Evolutionary conservation across 53 echinoderm and acorn worm species (phyloP).

Genomic region (Astropecten irregularis): DNA sequence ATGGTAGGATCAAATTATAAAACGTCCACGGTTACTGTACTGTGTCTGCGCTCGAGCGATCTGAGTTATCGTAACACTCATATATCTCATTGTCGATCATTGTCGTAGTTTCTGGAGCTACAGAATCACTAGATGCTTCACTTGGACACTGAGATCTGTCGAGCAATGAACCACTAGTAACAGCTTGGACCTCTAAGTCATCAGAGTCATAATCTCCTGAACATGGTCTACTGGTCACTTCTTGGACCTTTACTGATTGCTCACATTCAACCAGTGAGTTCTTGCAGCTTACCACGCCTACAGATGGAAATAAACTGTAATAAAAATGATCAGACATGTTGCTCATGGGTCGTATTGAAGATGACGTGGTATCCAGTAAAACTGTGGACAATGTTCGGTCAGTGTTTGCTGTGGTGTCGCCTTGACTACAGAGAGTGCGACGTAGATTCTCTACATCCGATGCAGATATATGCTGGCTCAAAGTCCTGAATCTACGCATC

Average conservation of each 20-base stretch:
- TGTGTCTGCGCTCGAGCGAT: neutral
- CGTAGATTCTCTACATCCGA: conserved; percentile 80
- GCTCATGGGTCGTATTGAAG: conserved; percentile 76
- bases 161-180: conserved; percentile 26
- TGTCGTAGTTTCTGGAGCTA: conserved; percentile 51
- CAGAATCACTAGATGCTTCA: conserved; percentile 11
- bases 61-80: conserved; percentile 62
- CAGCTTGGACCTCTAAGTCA: conserved; percentile 38
- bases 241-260: neutral
- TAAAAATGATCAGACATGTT: conserved; percentile 87
- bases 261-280: conserved; percentile 33
- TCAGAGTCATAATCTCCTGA: conserved; percentile 25
- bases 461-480: conserved; percentile 77
- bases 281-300: conserved; percentile 22
- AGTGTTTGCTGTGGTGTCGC: conserved; percentile 32
- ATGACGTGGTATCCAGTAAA: conserved; percentile 65
- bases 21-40: neutral
- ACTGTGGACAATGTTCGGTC: conserved; percentile 82
- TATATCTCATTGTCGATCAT: conserved; percentile 97
- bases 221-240: neutral
- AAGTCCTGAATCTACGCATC: conserved; percentile 76
- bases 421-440: conserved; percentile 56
- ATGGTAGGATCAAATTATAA: too few relatives aligned
- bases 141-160: neutral
- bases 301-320: conserved; percentile 82